Evolutionary conservation across 2,113 vertebrate species (phyloP).

Genomic region (Chionodraco myersi): DNA sequence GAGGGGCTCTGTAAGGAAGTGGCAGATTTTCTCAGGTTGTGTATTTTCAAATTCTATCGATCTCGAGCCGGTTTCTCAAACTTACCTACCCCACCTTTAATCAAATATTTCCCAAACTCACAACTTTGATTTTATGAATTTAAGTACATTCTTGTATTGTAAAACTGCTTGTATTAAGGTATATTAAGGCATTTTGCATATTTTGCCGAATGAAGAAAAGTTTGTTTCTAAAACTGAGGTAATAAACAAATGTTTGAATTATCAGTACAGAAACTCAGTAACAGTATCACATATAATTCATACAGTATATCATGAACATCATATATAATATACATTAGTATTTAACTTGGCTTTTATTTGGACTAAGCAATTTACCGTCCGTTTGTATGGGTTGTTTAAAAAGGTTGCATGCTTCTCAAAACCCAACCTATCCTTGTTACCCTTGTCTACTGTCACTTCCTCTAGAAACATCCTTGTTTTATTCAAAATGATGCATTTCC

Average conservation of each 20-base stretch:
- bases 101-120: background rate
- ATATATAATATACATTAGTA: background rate
- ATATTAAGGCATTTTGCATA: background rate
- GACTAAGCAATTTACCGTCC: background rate
- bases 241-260: background rate
- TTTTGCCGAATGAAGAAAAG: background rate
- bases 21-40: too few species aligned
- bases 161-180: background rate
- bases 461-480: background rate
- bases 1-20: too few species aligned
- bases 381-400: background rate
- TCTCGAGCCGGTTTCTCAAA: too few species aligned
- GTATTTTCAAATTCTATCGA: too few species aligned
- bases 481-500: background rate
- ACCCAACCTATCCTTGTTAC: background rate
- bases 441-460: background rate
- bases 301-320: too few species aligned
- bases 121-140: background rate
- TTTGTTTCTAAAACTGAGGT: background rate
- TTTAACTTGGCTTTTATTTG: background rate
- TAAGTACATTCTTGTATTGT: background rate
- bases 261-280: background rate
- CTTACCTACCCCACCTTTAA: too few species aligned
- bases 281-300: background rate
- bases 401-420: conserved; percentile 2